Conservation (phyloP, 1,140 invertebrate genomes). For the Chrysomallon squamiferum region DNA sequence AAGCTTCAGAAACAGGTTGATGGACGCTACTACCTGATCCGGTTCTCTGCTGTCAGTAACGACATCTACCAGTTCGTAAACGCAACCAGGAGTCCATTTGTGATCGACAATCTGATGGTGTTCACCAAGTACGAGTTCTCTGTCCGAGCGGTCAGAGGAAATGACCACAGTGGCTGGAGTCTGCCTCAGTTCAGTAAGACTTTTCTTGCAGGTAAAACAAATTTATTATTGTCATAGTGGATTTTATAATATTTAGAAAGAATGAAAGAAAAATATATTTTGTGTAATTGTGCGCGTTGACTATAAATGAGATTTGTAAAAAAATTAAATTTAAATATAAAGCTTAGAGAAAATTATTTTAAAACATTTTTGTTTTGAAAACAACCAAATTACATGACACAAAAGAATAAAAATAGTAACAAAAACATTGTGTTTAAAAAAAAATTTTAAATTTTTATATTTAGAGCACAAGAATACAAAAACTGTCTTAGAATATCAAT, state of each 20-base stretch:
- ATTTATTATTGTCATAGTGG: not conserved
- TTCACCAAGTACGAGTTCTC: constrained; percentile 83
- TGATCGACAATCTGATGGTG: constrained; percentile 12
- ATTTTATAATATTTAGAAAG: not conserved
- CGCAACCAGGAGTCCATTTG: constrained; percentile 71
- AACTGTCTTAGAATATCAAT: no score
- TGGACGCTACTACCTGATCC: constrained; percentile 82
- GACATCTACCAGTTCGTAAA: constrained; percentile 77
- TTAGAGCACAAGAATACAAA: no score
- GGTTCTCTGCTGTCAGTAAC: constrained; percentile 63
- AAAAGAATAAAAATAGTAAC: not conserved
- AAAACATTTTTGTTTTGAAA: not conserved
- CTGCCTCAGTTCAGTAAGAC: constrained; percentile 91
- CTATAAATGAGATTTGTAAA: not conserved
- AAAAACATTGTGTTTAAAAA: not conserved
- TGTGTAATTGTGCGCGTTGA: not conserved
- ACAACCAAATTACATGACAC: not conserved
- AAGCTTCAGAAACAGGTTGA: constrained; percentile 70
- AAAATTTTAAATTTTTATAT: not conserved
- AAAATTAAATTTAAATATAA: not conserved
- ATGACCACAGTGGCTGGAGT: constrained; percentile 86
- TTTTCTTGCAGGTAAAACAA: constrained; percentile 70
- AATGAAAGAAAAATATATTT: not conserved
- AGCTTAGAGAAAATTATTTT: not conserved
- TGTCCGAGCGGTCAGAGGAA: constrained; percentile 86